These are phyloP conservation scores for Australoheros facetus DNA, from an alignment of 2,797 vertebrate genomes.

Conservation along the genomic window DNA sequence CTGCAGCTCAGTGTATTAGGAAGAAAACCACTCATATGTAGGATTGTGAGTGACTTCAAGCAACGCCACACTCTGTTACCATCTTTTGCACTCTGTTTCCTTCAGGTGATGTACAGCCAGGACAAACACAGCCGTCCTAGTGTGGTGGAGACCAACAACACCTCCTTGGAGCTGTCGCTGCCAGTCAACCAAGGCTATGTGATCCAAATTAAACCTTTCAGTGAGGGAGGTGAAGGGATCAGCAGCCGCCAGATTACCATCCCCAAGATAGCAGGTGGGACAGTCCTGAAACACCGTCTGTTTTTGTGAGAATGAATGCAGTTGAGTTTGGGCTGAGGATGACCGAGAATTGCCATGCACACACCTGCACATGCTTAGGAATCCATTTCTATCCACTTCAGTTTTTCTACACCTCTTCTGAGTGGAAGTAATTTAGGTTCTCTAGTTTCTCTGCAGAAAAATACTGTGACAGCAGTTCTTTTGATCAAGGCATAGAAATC, in stretches of 20 bases:
- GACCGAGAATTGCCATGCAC: background rate
- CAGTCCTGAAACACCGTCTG: background rate
- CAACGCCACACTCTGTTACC: background rate
- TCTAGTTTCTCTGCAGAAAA: background rate
- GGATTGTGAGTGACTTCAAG: background rate
- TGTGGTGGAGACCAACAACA: constrained; percentile 93
- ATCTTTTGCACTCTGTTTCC: constrained; percentile 13
- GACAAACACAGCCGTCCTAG: constrained; percentile 88
- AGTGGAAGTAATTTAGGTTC: background rate
- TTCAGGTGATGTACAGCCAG: constrained; percentile 93
- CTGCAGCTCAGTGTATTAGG: constrained; percentile 2
- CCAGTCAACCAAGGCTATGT: constrained; percentile 93
- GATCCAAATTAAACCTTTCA: constrained; percentile 93
- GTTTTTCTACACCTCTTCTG: background rate
- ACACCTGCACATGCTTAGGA: background rate
- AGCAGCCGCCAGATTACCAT: constrained; percentile 94
- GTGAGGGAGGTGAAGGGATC: constrained; percentile 93
- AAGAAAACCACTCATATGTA: background rate
- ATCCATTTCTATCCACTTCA: background rate
- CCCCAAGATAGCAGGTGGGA: constrained; percentile 85
- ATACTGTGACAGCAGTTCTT: background rate
- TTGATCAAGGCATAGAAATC: background rate
- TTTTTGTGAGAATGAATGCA: background rate
- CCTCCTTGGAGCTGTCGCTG: constrained; percentile 92
- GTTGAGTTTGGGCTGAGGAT: background rate